Conservation (phyloP, 1,140 invertebrate genomes). For the Triops cancriformis region DNA sequence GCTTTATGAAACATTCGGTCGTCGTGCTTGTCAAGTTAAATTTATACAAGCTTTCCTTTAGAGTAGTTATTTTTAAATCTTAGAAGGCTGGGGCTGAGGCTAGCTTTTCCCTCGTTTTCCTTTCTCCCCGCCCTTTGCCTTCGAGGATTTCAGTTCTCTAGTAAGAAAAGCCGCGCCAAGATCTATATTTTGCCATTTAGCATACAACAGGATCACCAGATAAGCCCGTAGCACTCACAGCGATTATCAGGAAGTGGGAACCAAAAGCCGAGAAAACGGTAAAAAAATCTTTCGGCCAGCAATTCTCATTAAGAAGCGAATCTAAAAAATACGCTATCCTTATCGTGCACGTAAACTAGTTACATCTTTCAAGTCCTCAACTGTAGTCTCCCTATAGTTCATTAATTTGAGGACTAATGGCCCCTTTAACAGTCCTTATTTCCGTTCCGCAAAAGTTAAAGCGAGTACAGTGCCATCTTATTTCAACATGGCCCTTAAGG, state of each 20-base stretch:
- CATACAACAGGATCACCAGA: not conserved
- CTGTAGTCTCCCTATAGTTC: not conserved
- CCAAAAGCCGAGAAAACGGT: not conserved
- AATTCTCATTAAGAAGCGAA: not conserved
- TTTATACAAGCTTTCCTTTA: not conserved
- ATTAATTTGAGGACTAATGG: not conserved
- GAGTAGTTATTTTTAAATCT: not conserved
- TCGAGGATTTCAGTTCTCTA: not conserved
- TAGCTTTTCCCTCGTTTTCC: not conserved
- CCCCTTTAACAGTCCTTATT: not conserved
- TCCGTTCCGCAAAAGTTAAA: not conserved
- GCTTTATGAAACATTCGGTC: too few species aligned
- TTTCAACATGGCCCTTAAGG: too few species aligned
- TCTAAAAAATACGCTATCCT: not conserved
- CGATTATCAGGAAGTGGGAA: not conserved
- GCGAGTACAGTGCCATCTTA: too few species aligned
- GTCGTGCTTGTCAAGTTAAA: not conserved
- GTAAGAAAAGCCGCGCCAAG: not conserved
- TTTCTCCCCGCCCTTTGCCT: not conserved
- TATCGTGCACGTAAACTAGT: not conserved
- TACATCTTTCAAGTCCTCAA: too few species aligned
- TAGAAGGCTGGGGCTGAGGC: not conserved
- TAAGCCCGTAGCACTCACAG: not conserved
- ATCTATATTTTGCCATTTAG: constrained; percentile 1
- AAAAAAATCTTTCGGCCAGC: not conserved